Base-by-base conservation (phyloP, 2,888 invertebrate species). In the Nysson spinosus region DNA sequence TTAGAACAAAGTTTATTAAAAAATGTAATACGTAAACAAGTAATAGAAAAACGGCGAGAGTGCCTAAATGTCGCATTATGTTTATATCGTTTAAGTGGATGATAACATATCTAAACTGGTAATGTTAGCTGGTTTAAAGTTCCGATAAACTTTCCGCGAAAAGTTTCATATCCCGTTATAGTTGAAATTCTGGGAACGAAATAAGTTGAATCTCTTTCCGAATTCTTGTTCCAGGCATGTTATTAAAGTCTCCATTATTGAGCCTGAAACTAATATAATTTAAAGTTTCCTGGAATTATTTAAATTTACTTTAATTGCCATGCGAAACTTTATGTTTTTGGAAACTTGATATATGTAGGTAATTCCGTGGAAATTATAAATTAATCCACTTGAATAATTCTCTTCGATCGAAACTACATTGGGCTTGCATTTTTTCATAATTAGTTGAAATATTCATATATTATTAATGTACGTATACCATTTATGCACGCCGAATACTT, bases 51-150 rank as follows among this genome's bases (percentile, higher is more conserved):
- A 17, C 26, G 14, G 11, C n/a, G 12, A 57, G 55, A 51, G 52
- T 69, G 35, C 40, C 52, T 62, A 71, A 60, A 57, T 46, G 37
- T 50, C 42, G 39, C 24, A 11, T 54, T 40, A 55, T 56, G 44
- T 42, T 47, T 47, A 34, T 26, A 14, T 24, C 37, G 52, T n/a
- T 4, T 61, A 49, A 47, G 49, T 49, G 22, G 43, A 55, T 61
- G 55, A 61, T 47, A 47, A 55, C 42, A 35, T 11, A 26, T 46
- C 35, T 55, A 61, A 55, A 61, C 49, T 40, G 47, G 47, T 42
- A 61, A 40, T 61, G 61, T 55, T 55, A 43, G 49, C 32, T 42
- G 46, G 54, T 35, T 30, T 20, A 5, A 47, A 55, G 61, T 61
- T 47, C 16, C 22, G 47, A 11, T 7, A 49, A 61, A 61, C 61